These are phyloP conservation scores for Leiothrix lutea DNA, from an alignment of 2,113 vertebrate genomes.

Conservation along the genomic window DNA sequence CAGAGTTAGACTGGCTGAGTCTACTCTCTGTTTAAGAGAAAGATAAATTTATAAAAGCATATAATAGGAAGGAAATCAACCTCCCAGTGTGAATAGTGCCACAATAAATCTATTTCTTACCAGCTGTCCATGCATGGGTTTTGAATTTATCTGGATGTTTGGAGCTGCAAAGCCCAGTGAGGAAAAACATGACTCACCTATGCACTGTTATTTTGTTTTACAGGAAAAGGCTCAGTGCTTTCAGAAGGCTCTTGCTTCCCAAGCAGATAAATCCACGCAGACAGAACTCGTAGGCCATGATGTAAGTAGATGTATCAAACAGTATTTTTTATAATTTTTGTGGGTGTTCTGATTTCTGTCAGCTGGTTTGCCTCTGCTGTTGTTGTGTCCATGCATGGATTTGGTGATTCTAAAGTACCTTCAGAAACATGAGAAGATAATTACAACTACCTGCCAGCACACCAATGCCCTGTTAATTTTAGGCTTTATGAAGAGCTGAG, in stretches of 20 bases:
- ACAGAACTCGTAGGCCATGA: slow-evolving; percentile 88
- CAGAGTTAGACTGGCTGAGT: neutral
- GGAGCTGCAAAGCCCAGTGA: neutral
- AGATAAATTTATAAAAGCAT: neutral
- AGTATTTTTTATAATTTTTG: slow-evolving; percentile 18
- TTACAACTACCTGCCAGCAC: slow-evolving; percentile 8
- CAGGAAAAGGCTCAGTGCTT: slow-evolving; percentile 87
- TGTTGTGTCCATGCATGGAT: slow-evolving; percentile 36
- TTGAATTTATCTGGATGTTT: neutral
- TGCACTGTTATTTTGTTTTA: slow-evolving; percentile 55
- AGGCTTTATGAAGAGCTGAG: slow-evolving; percentile 43
- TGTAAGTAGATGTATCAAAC: slow-evolving; percentile 79
- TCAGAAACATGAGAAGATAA: slow-evolving; percentile 41
- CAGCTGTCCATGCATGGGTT: neutral
- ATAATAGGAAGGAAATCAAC: neutral
- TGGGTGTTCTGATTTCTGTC: slow-evolving; percentile 28
- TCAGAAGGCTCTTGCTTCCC: slow-evolving; percentile 83
- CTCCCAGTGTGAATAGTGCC: neutral
- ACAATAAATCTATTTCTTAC: neutral
- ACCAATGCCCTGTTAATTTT: slow-evolving; percentile 23
- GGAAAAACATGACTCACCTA: neutral
- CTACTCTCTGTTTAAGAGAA: neutral
- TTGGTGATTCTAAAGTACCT: slow-evolving; percentile 20
- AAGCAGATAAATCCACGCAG: slow-evolving; percentile 92
- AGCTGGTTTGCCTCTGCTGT: slow-evolving; percentile 34